Conservation (phyloP, 2,888 invertebrate species). For the Cremastinae sp. region DNA sequence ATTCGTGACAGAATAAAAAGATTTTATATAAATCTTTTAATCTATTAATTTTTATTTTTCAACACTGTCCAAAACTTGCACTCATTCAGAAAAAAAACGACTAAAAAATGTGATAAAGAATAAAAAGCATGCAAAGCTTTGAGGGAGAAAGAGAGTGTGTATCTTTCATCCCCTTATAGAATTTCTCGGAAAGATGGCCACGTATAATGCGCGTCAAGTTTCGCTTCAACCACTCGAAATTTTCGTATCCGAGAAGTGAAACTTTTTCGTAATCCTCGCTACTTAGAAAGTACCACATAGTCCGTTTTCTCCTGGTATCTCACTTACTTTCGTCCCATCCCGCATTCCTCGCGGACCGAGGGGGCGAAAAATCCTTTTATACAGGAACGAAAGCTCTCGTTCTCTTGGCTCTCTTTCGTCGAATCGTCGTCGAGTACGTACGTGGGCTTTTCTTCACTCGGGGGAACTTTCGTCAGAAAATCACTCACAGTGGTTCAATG, state of each 20-base stretch:
- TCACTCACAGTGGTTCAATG: slow-evolving; percentile 44
- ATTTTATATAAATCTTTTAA: too few species aligned
- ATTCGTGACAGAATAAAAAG: too few species aligned
- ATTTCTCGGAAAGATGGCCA: background rate
- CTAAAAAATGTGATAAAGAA: background rate
- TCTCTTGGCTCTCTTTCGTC: slow-evolving; percentile 34
- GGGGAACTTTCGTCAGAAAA: slow-evolving; percentile 52
- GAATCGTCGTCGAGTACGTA: slow-evolving; percentile 44
- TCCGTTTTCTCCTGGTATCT: slow-evolving; percentile 1
- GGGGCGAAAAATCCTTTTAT: slow-evolving; percentile 47
- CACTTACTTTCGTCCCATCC: slow-evolving; percentile 13
- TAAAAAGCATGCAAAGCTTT: slow-evolving; percentile 28
- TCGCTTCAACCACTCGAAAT: slow-evolving; percentile 26
- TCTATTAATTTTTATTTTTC: too few species aligned
- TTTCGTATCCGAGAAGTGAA: slow-evolving; percentile 46
- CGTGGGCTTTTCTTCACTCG: slow-evolving; percentile 42
- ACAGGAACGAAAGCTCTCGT: slow-evolving; percentile 44
- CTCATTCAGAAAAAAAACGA: too few species aligned
- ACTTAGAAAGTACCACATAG: slow-evolving; percentile 51
- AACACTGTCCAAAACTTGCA: too few species aligned
- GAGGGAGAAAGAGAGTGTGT: slow-evolving; percentile 38
- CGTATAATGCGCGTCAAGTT: slow-evolving; percentile 24
- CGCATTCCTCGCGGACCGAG: slow-evolving; percentile 13
- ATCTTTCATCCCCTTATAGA: slow-evolving; percentile 23
- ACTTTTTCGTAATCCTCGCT: slow-evolving; percentile 59